phyloP scores from a whole-genome alignment of 2,888 invertebrate genomes.

The Agonum fuliginosum region DNA sequence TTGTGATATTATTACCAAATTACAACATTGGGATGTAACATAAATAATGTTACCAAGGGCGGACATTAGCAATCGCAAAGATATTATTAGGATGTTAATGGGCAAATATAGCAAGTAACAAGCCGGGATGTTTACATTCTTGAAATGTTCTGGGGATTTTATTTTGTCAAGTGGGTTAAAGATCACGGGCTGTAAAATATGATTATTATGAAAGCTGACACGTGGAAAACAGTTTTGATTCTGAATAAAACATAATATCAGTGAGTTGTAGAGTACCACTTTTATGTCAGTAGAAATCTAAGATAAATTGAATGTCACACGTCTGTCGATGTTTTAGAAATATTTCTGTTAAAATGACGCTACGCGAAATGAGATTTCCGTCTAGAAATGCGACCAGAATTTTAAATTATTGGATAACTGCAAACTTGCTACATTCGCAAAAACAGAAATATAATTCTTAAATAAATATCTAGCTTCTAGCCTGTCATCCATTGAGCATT shows the following conservation, averaged over 20 bases:
- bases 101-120: no score
- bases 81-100: no score
- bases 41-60: no score
- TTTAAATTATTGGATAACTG: slow-evolving; percentile 26
- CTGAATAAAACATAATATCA: slow-evolving; percentile 14
- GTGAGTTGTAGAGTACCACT: slow-evolving; percentile 8
- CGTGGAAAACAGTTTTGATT: neutral
- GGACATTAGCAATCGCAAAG: no score
- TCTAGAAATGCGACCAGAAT: slow-evolving; percentile 27
- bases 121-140: no score
- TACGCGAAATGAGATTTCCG: slow-evolving; percentile 20
- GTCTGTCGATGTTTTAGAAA: slow-evolving; percentile 43
- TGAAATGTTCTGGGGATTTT: no score
- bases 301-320: slow-evolving; percentile 44
- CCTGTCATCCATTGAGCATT: no score
- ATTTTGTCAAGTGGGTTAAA: no score
- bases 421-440: slow-evolving; percentile 14
- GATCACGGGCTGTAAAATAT: no score
- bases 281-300: slow-evolving; percentile 27
- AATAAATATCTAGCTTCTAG: slow-evolving; percentile 19
- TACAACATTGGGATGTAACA: no score
- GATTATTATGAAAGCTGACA: neutral
- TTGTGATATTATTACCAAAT: no score
- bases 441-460: slow-evolving; percentile 10
- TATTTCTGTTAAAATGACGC: slow-evolving; percentile 38